Evolutionary conservation across 1,140 invertebrate genomes (phyloP).

Genomic region (Oryctes rhinoceros): DNA sequence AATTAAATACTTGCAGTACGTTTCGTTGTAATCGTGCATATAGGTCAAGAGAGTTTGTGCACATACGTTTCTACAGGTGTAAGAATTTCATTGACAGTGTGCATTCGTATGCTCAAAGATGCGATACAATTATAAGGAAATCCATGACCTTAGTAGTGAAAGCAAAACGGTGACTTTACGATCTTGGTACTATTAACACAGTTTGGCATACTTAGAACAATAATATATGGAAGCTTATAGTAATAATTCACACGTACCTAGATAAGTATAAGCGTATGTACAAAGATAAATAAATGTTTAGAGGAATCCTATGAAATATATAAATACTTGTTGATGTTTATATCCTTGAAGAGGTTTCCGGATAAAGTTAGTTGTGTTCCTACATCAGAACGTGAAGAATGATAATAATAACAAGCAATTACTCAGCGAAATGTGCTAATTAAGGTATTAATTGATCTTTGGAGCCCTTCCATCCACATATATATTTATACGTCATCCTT

Average conservation of each 20-base stretch:
- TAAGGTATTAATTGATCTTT: too few species aligned
- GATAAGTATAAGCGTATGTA: background rate
- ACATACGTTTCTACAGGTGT: background rate
- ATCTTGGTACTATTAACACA: slow-evolving; percentile 33
- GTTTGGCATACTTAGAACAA: slow-evolving; percentile 2
- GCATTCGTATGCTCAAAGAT: background rate
- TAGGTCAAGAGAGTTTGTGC: background rate
- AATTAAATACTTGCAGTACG: background rate
- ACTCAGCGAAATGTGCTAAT: too few species aligned
- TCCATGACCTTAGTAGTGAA: slow-evolving; percentile 35
- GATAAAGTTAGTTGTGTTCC: too few species aligned
- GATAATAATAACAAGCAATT: too few species aligned
- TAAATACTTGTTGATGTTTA: too few species aligned
- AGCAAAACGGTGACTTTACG: slow-evolving; percentile 11
- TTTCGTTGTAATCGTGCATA: background rate
- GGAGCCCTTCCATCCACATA: too few species aligned
- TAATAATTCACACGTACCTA: background rate
- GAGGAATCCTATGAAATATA: too few species aligned
- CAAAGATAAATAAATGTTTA: too few species aligned
- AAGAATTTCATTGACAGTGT: background rate
- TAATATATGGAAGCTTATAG: background rate
- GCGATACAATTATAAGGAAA: slow-evolving; percentile 10
- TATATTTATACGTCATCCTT: too few species aligned
- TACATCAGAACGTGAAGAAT: too few species aligned
- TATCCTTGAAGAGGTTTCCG: too few species aligned